Conservation (phyloP, 2,888 invertebrate species). For the Salticus scenicus region DNA sequence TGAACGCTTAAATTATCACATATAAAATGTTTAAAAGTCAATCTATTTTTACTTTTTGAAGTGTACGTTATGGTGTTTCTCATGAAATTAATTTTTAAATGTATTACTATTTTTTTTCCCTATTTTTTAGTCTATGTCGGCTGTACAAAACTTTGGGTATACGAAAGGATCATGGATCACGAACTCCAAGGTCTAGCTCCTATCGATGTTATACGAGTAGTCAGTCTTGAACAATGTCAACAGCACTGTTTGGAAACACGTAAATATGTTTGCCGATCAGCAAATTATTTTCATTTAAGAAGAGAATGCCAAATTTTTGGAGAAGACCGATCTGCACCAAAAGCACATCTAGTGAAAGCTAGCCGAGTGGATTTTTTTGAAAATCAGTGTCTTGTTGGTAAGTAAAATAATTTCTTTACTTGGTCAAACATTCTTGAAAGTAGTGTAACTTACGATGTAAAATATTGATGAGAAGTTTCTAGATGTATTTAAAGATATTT, state of each 20-base stretch:
- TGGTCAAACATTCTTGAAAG: not conserved
- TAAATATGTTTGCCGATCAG: conserved; percentile 78
- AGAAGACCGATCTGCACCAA: conserved; percentile 78
- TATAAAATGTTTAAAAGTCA: no score
- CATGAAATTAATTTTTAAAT: no score
- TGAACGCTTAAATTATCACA: no score
- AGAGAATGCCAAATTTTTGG: conserved; percentile 77
- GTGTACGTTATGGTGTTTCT: no score
- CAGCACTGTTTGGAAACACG: conserved; percentile 78
- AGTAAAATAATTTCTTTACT: conserved; percentile 68
- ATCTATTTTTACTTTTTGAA: no score
- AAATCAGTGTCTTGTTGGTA: conserved; percentile 79
- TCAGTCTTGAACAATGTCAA: conserved; percentile 77
- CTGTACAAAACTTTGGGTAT: conserved; percentile 77
- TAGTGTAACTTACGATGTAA: not conserved
- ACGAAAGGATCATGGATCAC: conserved; percentile 78
- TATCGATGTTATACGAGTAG: conserved; percentile 75
- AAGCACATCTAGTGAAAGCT: conserved; percentile 76
- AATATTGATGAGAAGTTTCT: not conserved
- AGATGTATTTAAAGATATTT: no score
- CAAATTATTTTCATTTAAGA: conserved; percentile 77
- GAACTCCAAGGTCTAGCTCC: conserved; percentile 75
- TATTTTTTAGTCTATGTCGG: conserved; percentile 58
- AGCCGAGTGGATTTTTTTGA: conserved; percentile 79
- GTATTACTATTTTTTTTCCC: no score